Conservation (phyloP, 2,113 vertebrate genomes). For the Vulpes ferrilata region DNA sequence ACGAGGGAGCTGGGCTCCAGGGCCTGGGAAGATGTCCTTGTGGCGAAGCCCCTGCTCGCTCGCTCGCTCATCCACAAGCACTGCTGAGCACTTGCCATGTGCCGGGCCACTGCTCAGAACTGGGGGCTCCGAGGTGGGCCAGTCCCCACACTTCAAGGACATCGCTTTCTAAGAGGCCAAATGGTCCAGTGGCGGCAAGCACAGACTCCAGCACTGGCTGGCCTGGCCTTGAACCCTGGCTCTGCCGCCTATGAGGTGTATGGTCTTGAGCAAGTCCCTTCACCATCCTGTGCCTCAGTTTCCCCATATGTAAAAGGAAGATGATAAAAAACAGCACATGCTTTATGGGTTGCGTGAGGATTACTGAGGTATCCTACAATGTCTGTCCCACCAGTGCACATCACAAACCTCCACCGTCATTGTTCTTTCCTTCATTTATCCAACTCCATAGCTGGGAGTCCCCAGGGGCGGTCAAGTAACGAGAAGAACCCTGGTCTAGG, state of each 20-base stretch:
- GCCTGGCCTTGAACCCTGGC: not conserved
- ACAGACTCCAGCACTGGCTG: not conserved
- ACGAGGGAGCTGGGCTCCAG: not conserved
- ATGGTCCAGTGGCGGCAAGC: not conserved
- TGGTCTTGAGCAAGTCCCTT: not conserved
- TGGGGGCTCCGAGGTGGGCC: not conserved
- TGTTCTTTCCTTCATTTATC: not conserved
- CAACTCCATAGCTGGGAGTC: not conserved
- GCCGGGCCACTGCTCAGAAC: not conserved
- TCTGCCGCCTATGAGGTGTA: not conserved
- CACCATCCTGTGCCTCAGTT: not conserved
- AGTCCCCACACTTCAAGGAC: rapidly evolving
- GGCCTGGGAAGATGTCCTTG: not conserved
- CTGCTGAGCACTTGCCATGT: not conserved
- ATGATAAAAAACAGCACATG: not conserved
- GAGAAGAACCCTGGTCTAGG: not conserved
- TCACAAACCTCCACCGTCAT: rapidly evolving
- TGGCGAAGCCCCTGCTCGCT: not conserved
- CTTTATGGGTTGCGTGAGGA: not conserved
- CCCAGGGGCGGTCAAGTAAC: not conserved
- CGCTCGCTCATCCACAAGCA: not conserved
- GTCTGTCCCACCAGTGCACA: not conserved
- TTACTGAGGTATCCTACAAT: rapidly evolving
- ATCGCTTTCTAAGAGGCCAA: not conserved
- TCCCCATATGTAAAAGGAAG: not conserved